Conservation (phyloP, 1,140 invertebrate species). For the Cryptotermes secundus region DNA sequence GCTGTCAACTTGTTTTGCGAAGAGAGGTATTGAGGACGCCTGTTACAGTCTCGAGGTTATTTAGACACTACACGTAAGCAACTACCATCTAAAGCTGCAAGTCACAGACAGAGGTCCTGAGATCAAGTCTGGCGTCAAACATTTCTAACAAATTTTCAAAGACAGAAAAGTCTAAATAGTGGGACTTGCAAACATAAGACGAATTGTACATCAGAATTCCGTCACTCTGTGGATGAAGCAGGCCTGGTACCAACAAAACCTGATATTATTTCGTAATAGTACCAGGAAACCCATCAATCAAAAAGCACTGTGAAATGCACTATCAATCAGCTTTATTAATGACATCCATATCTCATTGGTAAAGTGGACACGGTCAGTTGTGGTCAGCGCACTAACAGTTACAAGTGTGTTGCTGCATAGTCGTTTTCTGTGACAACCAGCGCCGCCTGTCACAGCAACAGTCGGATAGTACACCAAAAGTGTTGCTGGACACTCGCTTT, state of each 20-base stretch:
- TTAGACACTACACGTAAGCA: no score
- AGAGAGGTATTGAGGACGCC: no score
- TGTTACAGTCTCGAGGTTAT: no score
- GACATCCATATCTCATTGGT: conserved; percentile 5
- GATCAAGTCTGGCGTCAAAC: neutral
- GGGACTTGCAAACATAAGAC: neutral
- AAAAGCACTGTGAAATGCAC: neutral
- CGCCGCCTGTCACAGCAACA: neutral
- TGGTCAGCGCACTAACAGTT: neutral
- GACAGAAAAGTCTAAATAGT: neutral
- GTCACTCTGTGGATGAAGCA: neutral
- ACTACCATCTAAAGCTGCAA: no score
- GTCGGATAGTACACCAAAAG: no score
- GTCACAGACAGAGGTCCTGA: neutral
- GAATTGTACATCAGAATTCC: neutral
- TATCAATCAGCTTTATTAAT: conserved; percentile 12
- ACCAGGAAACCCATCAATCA: neutral
- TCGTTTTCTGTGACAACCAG: neutral
- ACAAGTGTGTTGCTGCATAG: neutral
- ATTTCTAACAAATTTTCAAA: neutral
- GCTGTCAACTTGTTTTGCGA: no score
- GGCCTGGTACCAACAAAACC: neutral
- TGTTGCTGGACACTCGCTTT: neutral
- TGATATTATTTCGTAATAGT: neutral
- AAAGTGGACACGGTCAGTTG: neutral